Evolutionary conservation across 2,888 invertebrate genomes (phyloP).

Genomic region (Pandemis corylana): DNA sequence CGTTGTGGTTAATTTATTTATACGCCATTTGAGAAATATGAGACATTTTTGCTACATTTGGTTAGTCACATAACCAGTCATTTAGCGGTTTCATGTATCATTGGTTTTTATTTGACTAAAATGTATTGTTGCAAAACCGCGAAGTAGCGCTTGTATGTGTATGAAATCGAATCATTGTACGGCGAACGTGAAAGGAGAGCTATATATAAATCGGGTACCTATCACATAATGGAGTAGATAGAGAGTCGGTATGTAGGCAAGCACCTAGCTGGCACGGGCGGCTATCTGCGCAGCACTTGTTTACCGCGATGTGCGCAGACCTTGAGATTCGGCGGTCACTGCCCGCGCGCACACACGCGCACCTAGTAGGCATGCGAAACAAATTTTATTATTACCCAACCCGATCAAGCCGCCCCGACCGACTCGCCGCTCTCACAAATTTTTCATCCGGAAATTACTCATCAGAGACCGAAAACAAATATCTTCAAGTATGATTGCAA

Average conservation of each 20-base stretch:
- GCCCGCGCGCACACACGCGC: slow-evolving; percentile 68
- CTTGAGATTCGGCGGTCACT: slow-evolving; percentile 84
- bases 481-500: neutral
- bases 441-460: slow-evolving; percentile 62
- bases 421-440: slow-evolving; percentile 47
- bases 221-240: slow-evolving; percentile 4
- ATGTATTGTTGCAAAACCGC: neutral
- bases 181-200: neutral
- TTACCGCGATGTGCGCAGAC: slow-evolving; percentile 79
- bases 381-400: slow-evolving; percentile 68
- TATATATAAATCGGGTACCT: neutral
- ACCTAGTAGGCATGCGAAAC: slow-evolving; percentile 49
- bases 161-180: neutral
- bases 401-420: slow-evolving; percentile 44
- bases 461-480: slow-evolving; percentile 36
- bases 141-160: neutral
- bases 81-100: slow-evolving; percentile 4
- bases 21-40: neutral
- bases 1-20: neutral
- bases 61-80: neutral
- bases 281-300: slow-evolving; percentile 72
- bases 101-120: neutral
- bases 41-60: neutral
- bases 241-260: slow-evolving; percentile 14
- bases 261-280: slow-evolving; percentile 41